Evolutionary conservation across 2,888 invertebrate genomes (phyloP).

Genomic region (Cerceris rybyensis): DNA sequence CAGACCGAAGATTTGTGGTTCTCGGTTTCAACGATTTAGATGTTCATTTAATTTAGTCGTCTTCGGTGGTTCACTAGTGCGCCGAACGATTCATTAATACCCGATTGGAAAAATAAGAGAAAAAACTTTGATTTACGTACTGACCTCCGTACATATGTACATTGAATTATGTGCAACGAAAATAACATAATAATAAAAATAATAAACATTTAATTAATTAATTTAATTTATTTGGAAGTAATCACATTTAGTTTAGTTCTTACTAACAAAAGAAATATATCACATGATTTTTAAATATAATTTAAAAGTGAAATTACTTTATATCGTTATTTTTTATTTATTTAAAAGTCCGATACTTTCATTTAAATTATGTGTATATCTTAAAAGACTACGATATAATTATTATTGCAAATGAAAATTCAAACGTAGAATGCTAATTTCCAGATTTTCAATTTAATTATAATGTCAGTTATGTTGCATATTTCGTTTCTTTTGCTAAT

Average conservation of each 20-base stretch:
- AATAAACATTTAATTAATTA: conserved; percentile 49
- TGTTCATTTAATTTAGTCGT: conserved; percentile 77
- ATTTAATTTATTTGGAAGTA: conserved; percentile 41
- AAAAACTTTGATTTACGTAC: conserved; percentile 56
- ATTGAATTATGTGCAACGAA: background rate
- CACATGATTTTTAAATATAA: background rate
- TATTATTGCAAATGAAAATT: too few relatives aligned
- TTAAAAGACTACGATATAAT: too few relatives aligned
- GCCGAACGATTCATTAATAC: conserved; percentile 57
- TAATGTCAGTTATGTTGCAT: too few relatives aligned
- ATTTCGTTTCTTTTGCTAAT: too few relatives aligned
- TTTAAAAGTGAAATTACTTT: too few relatives aligned
- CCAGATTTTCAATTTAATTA: too few relatives aligned
- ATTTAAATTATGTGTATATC: too few relatives aligned
- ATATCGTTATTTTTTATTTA: too few relatives aligned
- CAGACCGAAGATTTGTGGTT: conserved; percentile 63
- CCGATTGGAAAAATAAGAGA: conserved; percentile 46
- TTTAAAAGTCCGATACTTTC: too few relatives aligned
- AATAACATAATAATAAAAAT: too few relatives aligned
- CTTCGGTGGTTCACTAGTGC: conserved; percentile 40
- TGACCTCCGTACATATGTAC: conserved; percentile 35
- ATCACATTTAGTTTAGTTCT: background rate
- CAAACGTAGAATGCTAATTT: too few relatives aligned
- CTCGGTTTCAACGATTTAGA: conserved; percentile 72
- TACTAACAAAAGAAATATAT: background rate